phyloP scores from a whole-genome alignment of 2,113 vertebrate species.

The Patagioenas fasciata region DNA sequence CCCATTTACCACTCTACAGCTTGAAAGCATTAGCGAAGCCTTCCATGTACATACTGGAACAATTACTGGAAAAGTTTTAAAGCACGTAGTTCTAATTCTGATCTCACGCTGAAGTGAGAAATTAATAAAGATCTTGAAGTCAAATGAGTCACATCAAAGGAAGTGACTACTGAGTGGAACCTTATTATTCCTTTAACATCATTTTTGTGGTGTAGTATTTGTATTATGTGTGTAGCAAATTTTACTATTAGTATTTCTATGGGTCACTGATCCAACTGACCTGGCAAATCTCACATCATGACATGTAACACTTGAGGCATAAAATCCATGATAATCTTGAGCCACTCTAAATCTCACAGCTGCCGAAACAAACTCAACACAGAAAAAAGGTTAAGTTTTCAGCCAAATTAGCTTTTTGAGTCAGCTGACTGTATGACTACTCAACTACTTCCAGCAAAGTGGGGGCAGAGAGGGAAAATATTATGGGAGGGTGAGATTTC shows the following conservation, averaged over 20 bases:
- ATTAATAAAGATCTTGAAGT: background rate
- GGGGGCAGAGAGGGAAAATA: background rate
- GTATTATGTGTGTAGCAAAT: background rate
- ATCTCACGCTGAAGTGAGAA: background rate
- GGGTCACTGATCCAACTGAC: background rate
- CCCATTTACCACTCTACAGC: background rate
- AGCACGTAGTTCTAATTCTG: background rate
- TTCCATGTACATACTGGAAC: background rate
- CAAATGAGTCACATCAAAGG: constrained; percentile 11
- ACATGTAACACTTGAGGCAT: background rate
- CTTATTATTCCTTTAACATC: background rate
- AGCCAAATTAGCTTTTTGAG: background rate
- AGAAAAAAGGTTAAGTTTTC: background rate
- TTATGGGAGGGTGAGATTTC: background rate
- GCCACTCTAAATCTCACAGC: background rate
- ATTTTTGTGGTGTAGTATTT: background rate
- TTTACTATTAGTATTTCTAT: background rate
- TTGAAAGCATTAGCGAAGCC: constrained; percentile 11
- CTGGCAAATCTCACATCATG: background rate
- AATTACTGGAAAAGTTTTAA: constrained; percentile 23
- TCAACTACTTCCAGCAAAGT: background rate
- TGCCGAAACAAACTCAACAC: background rate
- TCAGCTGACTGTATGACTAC: background rate
- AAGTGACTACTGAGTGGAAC: background rate
- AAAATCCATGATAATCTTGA: background rate